Conservation (phyloP, 2,888 invertebrate genomes). For the Chirona hameri region DNA sequence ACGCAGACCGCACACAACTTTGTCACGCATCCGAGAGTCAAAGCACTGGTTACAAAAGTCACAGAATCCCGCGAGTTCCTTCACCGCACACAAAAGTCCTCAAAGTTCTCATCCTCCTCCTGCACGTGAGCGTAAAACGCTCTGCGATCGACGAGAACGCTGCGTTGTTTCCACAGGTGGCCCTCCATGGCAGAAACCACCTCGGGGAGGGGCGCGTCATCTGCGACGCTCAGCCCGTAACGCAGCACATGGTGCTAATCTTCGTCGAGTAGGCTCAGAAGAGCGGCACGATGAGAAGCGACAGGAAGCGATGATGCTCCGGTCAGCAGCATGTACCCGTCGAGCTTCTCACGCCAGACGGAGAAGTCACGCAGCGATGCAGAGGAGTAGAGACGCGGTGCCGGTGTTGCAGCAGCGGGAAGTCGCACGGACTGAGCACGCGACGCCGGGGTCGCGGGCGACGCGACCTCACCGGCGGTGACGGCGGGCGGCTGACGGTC, state of each 20-base stretch:
- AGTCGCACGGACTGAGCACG: not conserved
- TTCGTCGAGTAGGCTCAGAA: not conserved
- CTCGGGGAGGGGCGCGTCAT: not conserved
- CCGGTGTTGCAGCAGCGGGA: not conserved
- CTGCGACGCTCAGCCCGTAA: not conserved
- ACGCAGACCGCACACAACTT: not conserved
- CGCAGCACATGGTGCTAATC: not conserved
- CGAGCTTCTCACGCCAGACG: not conserved
- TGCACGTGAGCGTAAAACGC: too few relatives aligned
- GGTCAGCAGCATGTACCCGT: not conserved
- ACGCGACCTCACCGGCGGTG: not conserved
- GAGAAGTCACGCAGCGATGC: not conserved
- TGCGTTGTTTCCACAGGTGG: not conserved
- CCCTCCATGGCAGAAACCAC: not conserved
- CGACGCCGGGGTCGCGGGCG: not conserved
- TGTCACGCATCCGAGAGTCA: not conserved
- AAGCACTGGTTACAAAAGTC: not conserved
- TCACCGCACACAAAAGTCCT: not conserved
- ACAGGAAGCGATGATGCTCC: not conserved
- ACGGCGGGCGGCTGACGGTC: not conserved
- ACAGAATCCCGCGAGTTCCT: not conserved
- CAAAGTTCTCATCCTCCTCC: not conserved
- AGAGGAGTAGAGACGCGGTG: not conserved
- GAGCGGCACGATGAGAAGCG: not conserved
- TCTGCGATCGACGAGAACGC: not conserved